Evolutionary conservation across 2,113 vertebrate genomes (phyloP).

Genomic region (Scytalopus superciliaris): DNA sequence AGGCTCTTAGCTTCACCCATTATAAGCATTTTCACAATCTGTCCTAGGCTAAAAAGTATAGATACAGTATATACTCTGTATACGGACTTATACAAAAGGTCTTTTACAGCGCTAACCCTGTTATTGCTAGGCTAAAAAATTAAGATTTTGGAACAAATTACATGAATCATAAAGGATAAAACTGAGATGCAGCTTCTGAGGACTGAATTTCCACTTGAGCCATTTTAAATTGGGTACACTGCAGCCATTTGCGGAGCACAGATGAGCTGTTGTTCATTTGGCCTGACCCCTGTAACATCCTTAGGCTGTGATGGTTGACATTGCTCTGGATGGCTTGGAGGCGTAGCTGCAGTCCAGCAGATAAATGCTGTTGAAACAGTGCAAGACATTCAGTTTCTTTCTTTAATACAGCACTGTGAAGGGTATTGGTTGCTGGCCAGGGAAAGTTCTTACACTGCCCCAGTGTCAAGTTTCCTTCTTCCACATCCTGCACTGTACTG

Average conservation of each 20-base stretch:
- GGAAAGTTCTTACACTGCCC: background rate
- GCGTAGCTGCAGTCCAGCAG: constrained; percentile 93
- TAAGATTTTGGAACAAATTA: constrained; percentile 45
- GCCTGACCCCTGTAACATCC: constrained; percentile 78
- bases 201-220: constrained; percentile 99
- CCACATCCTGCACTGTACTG: background rate
- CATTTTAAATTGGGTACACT: constrained; percentile 98
- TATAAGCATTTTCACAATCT: constrained; percentile 39
- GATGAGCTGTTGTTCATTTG: constrained; percentile 79
- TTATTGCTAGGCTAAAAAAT: constrained; percentile 82
- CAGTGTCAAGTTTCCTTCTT: background rate
- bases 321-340: constrained; percentile 98
- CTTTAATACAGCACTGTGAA: background rate
- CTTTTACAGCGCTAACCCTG: constrained; percentile 69
- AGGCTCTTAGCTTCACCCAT: constrained; percentile 12
- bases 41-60: constrained; percentile 73
- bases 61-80: constrained; percentile 57
- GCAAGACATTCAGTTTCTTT: background rate
- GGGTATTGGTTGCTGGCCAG: background rate
- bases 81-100: constrained; percentile 69
- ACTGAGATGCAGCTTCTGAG: constrained; percentile 96
- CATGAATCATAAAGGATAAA: constrained; percentile 92
- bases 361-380: constrained; percentile 85
- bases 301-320: constrained; percentile 92
- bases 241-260: constrained; percentile 95